phyloP scores from a whole-genome alignment of 2,113 vertebrate species.

The Varanus salvator region DNA sequence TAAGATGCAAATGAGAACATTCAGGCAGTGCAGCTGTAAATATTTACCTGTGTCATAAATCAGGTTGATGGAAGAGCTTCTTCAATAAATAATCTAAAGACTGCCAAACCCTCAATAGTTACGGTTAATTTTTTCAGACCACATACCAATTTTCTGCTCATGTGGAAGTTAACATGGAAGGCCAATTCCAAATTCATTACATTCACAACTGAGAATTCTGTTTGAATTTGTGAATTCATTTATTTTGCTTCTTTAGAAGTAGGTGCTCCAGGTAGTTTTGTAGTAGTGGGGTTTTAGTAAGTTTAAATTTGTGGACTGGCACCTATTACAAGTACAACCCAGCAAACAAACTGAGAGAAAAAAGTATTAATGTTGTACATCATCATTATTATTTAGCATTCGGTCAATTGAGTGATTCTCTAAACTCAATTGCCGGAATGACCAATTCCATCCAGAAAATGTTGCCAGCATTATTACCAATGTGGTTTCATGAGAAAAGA shows the following conservation, averaged over 20 bases:
- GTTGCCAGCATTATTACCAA: slow-evolving; percentile 28
- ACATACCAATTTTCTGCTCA: neutral
- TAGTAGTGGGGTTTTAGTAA: neutral
- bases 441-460: neutral
- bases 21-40: neutral
- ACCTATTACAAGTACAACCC: neutral
- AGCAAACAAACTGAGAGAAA: neutral
- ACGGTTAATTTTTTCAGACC: neutral
- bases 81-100: slow-evolving; percentile 29
- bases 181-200: neutral
- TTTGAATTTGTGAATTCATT: neutral
- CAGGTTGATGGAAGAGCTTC: slow-evolving; percentile 25
- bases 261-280: neutral
- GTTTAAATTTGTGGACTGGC: neutral
- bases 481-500: slow-evolving; percentile 13
- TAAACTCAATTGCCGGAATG: neutral
- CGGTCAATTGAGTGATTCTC: neutral
- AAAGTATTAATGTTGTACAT: too few species aligned
- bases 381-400: neutral
- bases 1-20: slow-evolving; percentile 23
- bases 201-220: neutral
- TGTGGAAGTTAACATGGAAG: neutral
- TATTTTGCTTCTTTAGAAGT: neutral
- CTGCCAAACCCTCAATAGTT: neutral
- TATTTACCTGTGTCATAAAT: slow-evolving; percentile 24